phyloP scores from a whole-genome alignment of 1,140 invertebrate species.

The Psilanteris sp. region DNA sequence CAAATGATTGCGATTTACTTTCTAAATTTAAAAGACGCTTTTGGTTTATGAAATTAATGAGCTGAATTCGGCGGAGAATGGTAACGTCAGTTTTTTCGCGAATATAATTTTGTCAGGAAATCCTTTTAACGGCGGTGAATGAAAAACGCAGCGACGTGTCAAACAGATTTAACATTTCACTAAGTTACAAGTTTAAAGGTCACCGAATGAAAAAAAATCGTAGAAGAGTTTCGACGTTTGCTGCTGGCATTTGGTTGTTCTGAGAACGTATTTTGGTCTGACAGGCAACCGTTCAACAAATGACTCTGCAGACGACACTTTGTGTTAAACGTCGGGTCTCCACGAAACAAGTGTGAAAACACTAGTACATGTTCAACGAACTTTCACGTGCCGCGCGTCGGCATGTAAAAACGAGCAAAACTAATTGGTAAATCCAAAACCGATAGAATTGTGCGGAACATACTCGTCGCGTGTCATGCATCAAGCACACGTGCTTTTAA shows the following conservation, averaged over 20 bases:
- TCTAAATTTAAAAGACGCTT: no score
- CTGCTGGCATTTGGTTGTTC: constrained; percentile 49
- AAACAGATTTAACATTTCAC: constrained; percentile 31
- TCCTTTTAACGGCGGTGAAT: not conserved
- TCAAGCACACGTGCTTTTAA: constrained; percentile 59
- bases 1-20: no score
- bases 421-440: constrained; percentile 62
- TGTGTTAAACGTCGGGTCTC: constrained; percentile 56
- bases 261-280: constrained; percentile 59
- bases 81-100: no score
- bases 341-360: constrained; percentile 57
- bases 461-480: constrained; percentile 52
- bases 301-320: constrained; percentile 62
- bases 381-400: constrained; percentile 29
- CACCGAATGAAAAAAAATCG: constrained; percentile 23
- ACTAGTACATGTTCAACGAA: constrained; percentile 39
- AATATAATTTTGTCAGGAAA: no score
- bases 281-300: constrained; percentile 53
- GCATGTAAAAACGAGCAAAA: constrained; percentile 58
- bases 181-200: constrained; percentile 33
- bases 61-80: no score
- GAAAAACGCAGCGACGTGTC: not conserved
- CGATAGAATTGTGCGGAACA: constrained; percentile 47
- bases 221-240: constrained; percentile 48
- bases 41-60: no score